Evolutionary conservation across 2,888 invertebrate species (phyloP).

Genomic region (Lissonota sp.): DNA sequence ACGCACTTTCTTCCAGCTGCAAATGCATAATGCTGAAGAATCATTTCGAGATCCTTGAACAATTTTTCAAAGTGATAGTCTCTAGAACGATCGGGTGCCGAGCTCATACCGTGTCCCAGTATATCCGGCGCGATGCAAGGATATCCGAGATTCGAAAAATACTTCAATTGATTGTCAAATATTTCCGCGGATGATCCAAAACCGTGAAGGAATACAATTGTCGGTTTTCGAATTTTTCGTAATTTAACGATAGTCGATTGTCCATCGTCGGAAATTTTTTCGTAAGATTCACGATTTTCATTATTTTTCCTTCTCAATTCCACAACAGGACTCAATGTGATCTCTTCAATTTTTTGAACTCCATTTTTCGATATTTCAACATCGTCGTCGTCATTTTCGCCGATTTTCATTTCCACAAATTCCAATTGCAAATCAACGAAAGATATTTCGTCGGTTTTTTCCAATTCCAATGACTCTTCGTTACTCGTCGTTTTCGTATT

Average conservation of each 20-base stretch:
- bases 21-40: constrained; percentile 87
- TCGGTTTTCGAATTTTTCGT: constrained; percentile 83
- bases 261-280: too few relatives aligned
- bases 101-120: constrained; percentile 88
- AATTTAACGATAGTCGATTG: constrained; percentile 53
- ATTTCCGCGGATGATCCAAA: constrained; percentile 88
- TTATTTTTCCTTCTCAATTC: constrained; percentile 71
- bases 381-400: constrained; percentile 72
- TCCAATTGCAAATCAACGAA: constrained; percentile 77
- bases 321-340: constrained; percentile 60
- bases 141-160: constrained; percentile 86
- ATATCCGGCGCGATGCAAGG: constrained; percentile 88
- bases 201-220: constrained; percentile 88
- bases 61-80: constrained; percentile 87
- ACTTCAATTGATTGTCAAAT: constrained; percentile 86
- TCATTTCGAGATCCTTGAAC: constrained; percentile 85
- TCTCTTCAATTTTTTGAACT: constrained; percentile 38
- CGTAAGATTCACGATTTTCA: constrained; percentile 61
- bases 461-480: constrained; percentile 38
- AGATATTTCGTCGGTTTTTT: constrained; percentile 67
- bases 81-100: constrained; percentile 85
- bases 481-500: not conserved
- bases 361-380: constrained; percentile 25
- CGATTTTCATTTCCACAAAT: constrained; percentile 49
- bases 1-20: constrained; percentile 85